Percentiles rank a stretch among this genome's conserved stretches.
Evolutionary conservation across 2,888 invertebrate genomes (phyloP).

Genomic region (Tolmerus cingulatus): DNA sequence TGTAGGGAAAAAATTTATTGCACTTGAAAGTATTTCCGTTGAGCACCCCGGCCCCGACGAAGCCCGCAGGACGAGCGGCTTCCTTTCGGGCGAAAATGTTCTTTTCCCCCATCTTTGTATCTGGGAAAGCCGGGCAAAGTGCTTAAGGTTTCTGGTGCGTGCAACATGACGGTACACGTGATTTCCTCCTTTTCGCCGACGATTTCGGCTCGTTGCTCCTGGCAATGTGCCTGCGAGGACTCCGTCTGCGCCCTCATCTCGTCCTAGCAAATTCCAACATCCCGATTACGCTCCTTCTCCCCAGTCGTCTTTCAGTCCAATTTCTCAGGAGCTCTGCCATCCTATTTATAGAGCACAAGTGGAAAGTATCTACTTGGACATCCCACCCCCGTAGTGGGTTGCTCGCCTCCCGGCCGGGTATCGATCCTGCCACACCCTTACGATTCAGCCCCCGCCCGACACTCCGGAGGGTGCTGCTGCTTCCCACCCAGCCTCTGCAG

Average conservation of each 20-base stretch:
- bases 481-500: not conserved
- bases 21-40: slow-evolving; percentile 18
- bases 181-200: not conserved
- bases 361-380: slow-evolving; percentile 25
- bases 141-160: slow-evolving; percentile 24
- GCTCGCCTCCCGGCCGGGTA: not conserved
- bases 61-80: not conserved
- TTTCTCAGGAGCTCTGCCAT: not conserved
- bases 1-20: slow-evolving; percentile 11
- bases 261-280: slow-evolving; percentile 17
- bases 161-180: slow-evolving; percentile 25
- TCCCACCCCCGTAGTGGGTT: not conserved
- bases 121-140: not conserved
- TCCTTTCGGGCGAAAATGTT: slow-evolving; percentile 13
- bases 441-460: not conserved
- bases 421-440: slow-evolving; percentile 39
- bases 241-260: not conserved
- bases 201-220: slow-evolving; percentile 12
- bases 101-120: not conserved
- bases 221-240: slow-evolving; percentile 7
- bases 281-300: slow-evolving; percentile 10
- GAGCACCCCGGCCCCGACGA: not conserved
- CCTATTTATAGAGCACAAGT: slow-evolving; percentile 22
- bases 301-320: slow-evolving; percentile 19
- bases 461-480: not conserved